A percentile compares a stretch with the other conserved stretches of the same genome.
phyloP scores from a whole-genome alignment of 2,888 invertebrate genomes.

The Xiphydria camelus region DNA sequence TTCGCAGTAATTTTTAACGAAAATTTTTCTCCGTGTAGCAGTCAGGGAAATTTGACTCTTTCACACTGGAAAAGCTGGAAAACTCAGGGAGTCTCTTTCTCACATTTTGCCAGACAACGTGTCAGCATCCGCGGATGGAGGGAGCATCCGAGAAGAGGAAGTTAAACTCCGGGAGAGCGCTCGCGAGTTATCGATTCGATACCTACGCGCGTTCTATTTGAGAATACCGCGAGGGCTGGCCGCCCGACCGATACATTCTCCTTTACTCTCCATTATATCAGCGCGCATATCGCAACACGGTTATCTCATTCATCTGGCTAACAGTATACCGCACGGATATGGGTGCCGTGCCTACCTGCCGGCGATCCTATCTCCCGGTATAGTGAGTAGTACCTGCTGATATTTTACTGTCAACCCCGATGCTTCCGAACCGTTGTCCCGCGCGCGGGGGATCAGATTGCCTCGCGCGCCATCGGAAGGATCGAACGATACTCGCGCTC shows the following conservation, averaged over 20 bases:
- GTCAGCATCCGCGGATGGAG: no score
- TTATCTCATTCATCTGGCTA: constrained; percentile 52
- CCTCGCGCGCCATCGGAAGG: no score
- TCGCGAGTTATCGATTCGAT: constrained; percentile 13
- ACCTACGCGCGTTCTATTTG: constrained; percentile 13
- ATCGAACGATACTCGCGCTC: no score
- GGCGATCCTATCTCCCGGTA: constrained; percentile 40
- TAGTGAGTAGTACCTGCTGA: constrained; percentile 49
- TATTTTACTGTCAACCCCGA: constrained; percentile 57
- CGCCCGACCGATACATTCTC: constrained; percentile 37
- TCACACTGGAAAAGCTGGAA: no score
- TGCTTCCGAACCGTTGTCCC: constrained; percentile 54
- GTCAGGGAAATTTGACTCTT: no score
- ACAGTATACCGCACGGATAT: constrained; percentile 24
- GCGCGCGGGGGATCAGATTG: constrained; percentile 55
- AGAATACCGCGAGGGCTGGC: constrained; percentile 10
- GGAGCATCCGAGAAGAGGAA: no score
- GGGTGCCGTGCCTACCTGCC: constrained; percentile 22
- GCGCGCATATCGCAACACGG: constrained; percentile 43
- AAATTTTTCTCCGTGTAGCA: no score
- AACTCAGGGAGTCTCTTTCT: no score
- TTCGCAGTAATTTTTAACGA: no score
- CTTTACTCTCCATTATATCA: constrained; percentile 44
- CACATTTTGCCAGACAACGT: no score
- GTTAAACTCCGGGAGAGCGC: no score